Conservation (phyloP, 2,888 invertebrate genomes). For the Seira sanloemensis region DNA sequence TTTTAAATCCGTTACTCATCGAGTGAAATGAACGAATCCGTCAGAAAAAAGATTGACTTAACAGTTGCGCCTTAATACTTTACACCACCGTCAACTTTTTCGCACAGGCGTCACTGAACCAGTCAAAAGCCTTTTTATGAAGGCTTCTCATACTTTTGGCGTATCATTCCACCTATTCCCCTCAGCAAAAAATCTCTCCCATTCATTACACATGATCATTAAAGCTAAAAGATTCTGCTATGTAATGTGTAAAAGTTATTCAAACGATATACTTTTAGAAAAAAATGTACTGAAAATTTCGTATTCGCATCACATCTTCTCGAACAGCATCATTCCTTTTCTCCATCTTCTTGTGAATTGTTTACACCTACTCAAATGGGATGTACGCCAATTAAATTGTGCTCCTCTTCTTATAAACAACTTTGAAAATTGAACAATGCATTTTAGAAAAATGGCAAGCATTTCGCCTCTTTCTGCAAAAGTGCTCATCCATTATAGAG, state of each 20-base stretch:
- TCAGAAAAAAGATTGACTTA: constrained; percentile 11
- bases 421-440: constrained; percentile 8
- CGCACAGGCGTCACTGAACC: constrained; percentile 44
- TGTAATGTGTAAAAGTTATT: constrained; percentile 5
- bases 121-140: constrained; percentile 51
- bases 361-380: constrained; percentile 57
- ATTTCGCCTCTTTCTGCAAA: constrained; percentile 21
- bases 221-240: constrained; percentile 26
- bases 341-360: constrained; percentile 22
- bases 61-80: constrained; percentile 2
- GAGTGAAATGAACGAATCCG: too few relatives aligned
- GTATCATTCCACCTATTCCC: constrained; percentile 29
- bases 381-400: constrained; percentile 53
- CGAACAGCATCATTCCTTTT: not conserved
- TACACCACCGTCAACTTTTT: constrained; percentile 18
- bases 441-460: constrained; percentile 45
- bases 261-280: constrained; percentile 20
- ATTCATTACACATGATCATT: constrained; percentile 10
- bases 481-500: constrained; percentile 20
- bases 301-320: constrained; percentile 24
- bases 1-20: constrained; percentile 10
- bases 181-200: constrained; percentile 7
- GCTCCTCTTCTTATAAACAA: constrained; percentile 10
- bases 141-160: constrained; percentile 41
- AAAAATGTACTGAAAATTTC: constrained; percentile 27